Evolutionary conservation across 2,888 invertebrate genomes (phyloP).

Genomic region (Hemicrepidius hirtus): DNA sequence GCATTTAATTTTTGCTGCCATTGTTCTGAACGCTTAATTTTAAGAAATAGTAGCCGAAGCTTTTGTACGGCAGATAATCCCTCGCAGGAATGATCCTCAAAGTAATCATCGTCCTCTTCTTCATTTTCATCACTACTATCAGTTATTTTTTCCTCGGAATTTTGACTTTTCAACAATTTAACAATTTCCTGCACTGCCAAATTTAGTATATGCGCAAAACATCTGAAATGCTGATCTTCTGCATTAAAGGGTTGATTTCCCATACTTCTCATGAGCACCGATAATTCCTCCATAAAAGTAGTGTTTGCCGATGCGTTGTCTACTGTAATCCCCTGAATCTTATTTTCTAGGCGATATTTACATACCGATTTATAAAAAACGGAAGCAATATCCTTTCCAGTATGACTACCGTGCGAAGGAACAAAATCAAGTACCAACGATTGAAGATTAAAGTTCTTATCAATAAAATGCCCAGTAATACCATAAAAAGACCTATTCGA

Average conservation of each 20-base stretch:
- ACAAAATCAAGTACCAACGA: too few species aligned
- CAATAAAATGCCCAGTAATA: too few species aligned
- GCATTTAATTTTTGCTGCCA: neutral
- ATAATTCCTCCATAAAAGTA: neutral
- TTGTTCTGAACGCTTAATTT: conserved; percentile 4
- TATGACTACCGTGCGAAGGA: too few species aligned
- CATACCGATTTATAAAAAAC: too few species aligned
- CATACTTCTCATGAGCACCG: neutral
- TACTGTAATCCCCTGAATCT: conserved; percentile 15
- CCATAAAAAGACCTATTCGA: too few species aligned
- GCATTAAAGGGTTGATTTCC: neutral
- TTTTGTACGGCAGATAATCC: neutral
- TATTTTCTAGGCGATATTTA: conserved; percentile 26
- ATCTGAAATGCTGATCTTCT: neutral
- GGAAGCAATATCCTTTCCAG: too few species aligned
- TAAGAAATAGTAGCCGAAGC: neutral
- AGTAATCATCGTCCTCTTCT: neutral
- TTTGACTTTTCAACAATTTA: neutral
- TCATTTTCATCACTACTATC: neutral
- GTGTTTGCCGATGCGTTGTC: neutral
- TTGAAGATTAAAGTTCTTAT: too few species aligned
- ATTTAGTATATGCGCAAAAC: neutral
- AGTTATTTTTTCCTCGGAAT: neutral
- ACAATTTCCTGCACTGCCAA: neutral
- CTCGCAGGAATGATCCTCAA: too few species aligned